Conservation (phyloP, 2,797 vertebrate genomes). For the Paguma larvata region DNA sequence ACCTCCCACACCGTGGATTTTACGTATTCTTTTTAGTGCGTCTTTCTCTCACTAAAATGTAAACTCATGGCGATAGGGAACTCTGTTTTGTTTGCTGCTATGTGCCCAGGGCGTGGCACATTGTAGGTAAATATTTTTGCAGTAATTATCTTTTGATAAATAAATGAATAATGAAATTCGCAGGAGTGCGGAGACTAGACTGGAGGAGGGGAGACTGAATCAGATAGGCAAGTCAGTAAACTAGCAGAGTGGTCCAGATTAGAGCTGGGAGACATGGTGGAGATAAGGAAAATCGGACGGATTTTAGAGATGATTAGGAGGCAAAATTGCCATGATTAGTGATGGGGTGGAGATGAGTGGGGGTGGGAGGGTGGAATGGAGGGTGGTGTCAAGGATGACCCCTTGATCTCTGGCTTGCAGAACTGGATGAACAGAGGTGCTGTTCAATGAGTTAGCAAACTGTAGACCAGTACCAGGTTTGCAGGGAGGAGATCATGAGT, state of each 20-base stretch:
- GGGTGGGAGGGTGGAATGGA: neutral
- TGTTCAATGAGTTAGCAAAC: neutral
- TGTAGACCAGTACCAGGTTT: neutral
- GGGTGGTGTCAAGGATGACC: neutral
- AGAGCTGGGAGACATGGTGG: neutral
- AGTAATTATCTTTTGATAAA: conserved; percentile 43
- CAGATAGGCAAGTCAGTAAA: neutral
- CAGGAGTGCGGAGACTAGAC: neutral
- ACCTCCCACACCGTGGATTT: neutral
- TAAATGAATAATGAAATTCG: conserved; percentile 23
- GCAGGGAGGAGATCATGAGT: neutral
- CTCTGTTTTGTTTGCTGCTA: conserved; percentile 38
- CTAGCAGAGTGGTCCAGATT: neutral
- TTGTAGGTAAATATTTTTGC: neutral
- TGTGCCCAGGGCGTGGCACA: neutral
- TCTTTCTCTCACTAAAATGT: conserved; percentile 49
- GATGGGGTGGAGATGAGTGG: neutral
- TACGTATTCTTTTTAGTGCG: neutral
- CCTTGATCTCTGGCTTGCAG: neutral
- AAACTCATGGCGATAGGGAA: neutral
- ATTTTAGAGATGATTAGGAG: conserved; percentile 8
- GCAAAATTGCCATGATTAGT: neutral
- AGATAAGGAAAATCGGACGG: neutral
- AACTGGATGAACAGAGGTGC: neutral
- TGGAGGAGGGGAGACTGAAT: neutral